phyloP scores from a whole-genome alignment of 2,888 invertebrate species.

The Drosophila percnosoma region DNA sequence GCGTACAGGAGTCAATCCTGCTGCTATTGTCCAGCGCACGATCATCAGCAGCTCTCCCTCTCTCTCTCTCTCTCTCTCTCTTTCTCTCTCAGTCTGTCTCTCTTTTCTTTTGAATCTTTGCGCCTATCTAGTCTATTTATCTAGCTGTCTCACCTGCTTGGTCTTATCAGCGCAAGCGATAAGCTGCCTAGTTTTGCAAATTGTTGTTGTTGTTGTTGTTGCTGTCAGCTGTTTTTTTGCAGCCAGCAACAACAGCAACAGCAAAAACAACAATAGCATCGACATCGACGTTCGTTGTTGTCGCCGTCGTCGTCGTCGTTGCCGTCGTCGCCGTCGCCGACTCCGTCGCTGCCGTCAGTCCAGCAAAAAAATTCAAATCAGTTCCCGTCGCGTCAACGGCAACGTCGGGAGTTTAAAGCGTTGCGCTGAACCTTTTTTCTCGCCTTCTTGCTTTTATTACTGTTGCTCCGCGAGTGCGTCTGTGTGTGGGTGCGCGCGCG shows the following conservation, averaged over 20 bases:
- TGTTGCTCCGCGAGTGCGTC: background rate
- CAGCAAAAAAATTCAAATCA: slow-evolving; percentile 66
- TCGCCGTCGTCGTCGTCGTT: slow-evolving; percentile 2
- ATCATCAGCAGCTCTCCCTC: background rate
- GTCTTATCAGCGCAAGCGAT: slow-evolving; percentile 50
- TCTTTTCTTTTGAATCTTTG: background rate
- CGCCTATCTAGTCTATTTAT: slow-evolving; percentile 50
- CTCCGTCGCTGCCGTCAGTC: slow-evolving; percentile 29
- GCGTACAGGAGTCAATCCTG: slow-evolving; percentile 7
- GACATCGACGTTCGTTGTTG: slow-evolving; percentile 27
- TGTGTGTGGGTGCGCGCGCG: background rate
- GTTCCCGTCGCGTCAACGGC: slow-evolving; percentile 68
- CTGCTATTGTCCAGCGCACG: background rate
- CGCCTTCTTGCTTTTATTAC: background rate
- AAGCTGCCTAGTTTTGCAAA: slow-evolving; percentile 50
- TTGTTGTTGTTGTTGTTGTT: slow-evolving; percentile 21
- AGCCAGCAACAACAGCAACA: slow-evolving; percentile 25
- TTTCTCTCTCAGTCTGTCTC: background rate
- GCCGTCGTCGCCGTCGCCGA: slow-evolving; percentile 5
- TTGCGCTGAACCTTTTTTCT: slow-evolving; percentile 16
- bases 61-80: background rate
- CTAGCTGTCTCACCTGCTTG: slow-evolving; percentile 50
- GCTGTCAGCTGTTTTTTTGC: slow-evolving; percentile 52
- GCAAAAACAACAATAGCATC: slow-evolving; percentile 23
- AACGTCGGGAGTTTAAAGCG: slow-evolving; percentile 45